Evolutionary conservation across 2,113 vertebrate genomes (phyloP), one percentile per base, ranked within the genome.

Genomic region (Esox niger): DNA sequence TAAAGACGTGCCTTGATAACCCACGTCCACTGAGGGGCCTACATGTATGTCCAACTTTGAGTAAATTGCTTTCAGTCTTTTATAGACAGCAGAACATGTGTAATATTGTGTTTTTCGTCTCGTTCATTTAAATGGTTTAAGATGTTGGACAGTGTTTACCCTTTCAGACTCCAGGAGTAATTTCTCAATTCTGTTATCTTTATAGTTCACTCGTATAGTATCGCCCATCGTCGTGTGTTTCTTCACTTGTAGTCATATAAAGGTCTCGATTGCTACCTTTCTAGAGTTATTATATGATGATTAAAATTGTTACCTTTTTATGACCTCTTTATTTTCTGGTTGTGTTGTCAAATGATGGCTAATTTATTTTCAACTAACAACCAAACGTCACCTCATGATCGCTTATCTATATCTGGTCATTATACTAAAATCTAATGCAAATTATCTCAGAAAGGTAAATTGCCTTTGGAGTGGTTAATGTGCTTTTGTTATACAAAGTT

Each of bases 1-100:
- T 67, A 79, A 77, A 81, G 62, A 75, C 59, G 91, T 93, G 91
- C 91, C 91, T 93, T 90, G 73, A 83, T 67, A 76, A 83, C 69
- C 83, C 62, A 71, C 68, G 83, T 87, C 79, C 87, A 76, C 73
- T 71, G 81, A 61, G 47, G 27, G 59, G 74, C 46, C 82, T 54
- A 69, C 65, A 52, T 57, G n/a, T n/a, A n/a, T n/a, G n/a, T n/a
- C n/a, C n/a, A n/a, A n/a, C n/a, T n/a, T n/a, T n/a, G n/a, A n/a
- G n/a, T n/a, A n/a, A n/a, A n/a, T n/a, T n/a, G n/a, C n/a, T n/a
- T n/a, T n/a, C n/a, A 77, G 75, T 77, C 67, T 72, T 27, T 67
- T 52, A 55, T 58, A 69, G 57, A 26, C 69, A 66, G 63, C 61
- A 25, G 15, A 79, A 70, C 64, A 85, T 76, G 79, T 84, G 73